These are phyloP conservation scores for Chydorus sphaericus DNA, from an alignment of 2,888 invertebrate species.

Conservation along the genomic window DNA sequence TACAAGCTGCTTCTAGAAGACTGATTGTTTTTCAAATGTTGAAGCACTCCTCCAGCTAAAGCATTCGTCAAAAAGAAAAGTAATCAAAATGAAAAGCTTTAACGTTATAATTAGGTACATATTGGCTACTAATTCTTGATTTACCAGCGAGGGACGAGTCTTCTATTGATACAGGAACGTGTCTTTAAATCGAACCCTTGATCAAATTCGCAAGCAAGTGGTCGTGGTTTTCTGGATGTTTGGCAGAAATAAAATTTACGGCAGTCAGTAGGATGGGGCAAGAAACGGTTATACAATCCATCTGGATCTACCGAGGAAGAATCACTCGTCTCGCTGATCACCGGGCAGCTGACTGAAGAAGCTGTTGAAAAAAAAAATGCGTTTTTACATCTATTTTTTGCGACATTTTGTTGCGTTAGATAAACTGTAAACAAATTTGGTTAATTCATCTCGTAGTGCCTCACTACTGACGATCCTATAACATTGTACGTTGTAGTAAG, in stretches of 20 bases:
- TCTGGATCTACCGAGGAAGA: not conserved
- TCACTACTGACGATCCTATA: too few species aligned
- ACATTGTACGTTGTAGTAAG: too few species aligned
- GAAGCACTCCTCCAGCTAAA: too few species aligned
- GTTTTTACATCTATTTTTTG: not conserved
- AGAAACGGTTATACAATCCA: not conserved
- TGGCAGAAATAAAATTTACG: constrained; percentile 19
- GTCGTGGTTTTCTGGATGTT: not conserved
- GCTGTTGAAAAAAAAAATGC: not conserved
- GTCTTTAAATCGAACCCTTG: constrained; percentile 1
- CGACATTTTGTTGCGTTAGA: not conserved
- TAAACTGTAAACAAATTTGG: too few species aligned
- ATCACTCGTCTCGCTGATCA: too few species aligned
- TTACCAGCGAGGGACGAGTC: not conserved
- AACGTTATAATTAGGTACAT: too few species aligned
- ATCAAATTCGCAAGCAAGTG: not conserved
- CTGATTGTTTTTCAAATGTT: too few species aligned
- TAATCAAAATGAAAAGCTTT: too few species aligned
- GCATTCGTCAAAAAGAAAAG: too few species aligned
- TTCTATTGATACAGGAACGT: not conserved
- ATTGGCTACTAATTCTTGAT: too few species aligned
- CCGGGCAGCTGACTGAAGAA: not conserved
- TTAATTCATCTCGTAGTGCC: too few species aligned
- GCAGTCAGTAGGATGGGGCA: constrained; percentile 18
- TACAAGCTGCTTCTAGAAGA: too few species aligned